Evolutionary conservation across 2,797 vertebrate species (phyloP), one percentile per base, ranked within the genome.

Genomic region (Acipenser oxyrinchus): DNA sequence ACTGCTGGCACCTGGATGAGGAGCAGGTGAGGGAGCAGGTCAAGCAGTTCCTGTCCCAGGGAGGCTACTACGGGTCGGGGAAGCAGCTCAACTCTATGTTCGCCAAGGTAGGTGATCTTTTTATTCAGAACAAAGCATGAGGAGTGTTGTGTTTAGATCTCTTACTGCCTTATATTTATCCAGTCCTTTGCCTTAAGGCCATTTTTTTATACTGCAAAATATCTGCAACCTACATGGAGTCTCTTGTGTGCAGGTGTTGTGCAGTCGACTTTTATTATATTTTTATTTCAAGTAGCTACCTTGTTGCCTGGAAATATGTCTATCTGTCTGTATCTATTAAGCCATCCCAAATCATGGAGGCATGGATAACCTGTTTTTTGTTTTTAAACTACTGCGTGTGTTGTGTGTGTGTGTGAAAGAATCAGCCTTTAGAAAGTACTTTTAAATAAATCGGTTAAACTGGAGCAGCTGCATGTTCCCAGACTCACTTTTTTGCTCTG

Each of bases 71-170:
- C 57, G 93, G 95, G 78, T 96, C 95, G 18, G 96, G 96, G 72
- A 99, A 99, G 82, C 96, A 98, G 73, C 95, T 99, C 78, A 99
- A 95, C 86, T 97, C 96, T 81, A 98, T 98, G 96, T 99, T 99
- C 70, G 95, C 92, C 78, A 94, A 93, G 92, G 93, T 93, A 79
- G 86, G 74, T 37, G 18, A 6, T 48, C 4, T 18, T n/a, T 51
- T 37, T 65, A 50, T 64, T 9, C 9, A 53, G 37, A 6, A 9
- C 52, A 9, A 53, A 53, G 52, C 52, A 9, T 12, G 6, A 53
- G 12, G 49, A 69, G 73, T 52, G 65, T 70, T 77, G 73, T 73
- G 70, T 75, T 75, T 69, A 75, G 75, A 75, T 75, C 70, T 75
- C 76, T 75, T 66, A 66, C 67, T 53, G 66, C 63, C 73, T 69